phyloP scores from a whole-genome alignment of 1,140 invertebrate genomes.

The Drosophila jambulina region DNA sequence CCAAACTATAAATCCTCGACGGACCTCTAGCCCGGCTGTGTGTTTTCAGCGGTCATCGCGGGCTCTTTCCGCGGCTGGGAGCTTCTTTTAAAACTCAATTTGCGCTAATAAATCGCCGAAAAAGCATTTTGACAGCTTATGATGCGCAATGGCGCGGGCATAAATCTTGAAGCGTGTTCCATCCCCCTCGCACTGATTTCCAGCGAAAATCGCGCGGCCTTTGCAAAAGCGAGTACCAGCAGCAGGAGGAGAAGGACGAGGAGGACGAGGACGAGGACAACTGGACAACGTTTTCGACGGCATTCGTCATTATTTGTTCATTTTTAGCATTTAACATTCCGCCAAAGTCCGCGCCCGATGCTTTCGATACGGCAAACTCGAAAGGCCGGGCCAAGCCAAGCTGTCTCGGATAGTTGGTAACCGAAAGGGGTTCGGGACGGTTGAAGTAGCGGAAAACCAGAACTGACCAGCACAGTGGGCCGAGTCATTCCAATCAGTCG shows the following conservation, averaged over 20 bases:
- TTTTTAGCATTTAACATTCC: conserved; percentile 84
- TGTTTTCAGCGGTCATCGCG: conserved; percentile 7
- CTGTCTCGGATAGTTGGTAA: conserved; percentile 31
- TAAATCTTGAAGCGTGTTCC: conserved; percentile 70
- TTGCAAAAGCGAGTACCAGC: conserved; percentile 41
- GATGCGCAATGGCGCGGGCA: conserved; percentile 79
- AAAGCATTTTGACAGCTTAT: conserved; percentile 83
- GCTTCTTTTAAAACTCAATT: conserved; percentile 83
- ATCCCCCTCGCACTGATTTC: conserved; percentile 54
- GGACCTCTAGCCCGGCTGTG: conserved; percentile 7
- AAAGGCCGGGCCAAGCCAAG: conserved; percentile 36
- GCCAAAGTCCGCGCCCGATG: conserved; percentile 57
- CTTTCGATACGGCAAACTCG: conserved; percentile 39
- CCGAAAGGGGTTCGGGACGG: not conserved
- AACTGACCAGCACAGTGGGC: conserved; percentile 17
- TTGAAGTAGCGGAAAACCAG: not conserved
- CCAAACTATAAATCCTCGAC: conserved; percentile 64
- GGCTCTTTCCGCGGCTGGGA: conserved; percentile 24
- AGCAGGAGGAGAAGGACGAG: not conserved
- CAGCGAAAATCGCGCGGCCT: conserved; percentile 69
- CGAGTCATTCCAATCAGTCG: not conserved
- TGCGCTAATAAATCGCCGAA: conserved; percentile 83
- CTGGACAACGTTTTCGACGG: conserved; percentile 48
- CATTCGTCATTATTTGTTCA: conserved; percentile 84
- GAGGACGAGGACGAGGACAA: conserved; percentile 14